Base-by-base conservation (phyloP, 2,797 vertebrate genomes). In the Clangula hyemalis region DNA sequence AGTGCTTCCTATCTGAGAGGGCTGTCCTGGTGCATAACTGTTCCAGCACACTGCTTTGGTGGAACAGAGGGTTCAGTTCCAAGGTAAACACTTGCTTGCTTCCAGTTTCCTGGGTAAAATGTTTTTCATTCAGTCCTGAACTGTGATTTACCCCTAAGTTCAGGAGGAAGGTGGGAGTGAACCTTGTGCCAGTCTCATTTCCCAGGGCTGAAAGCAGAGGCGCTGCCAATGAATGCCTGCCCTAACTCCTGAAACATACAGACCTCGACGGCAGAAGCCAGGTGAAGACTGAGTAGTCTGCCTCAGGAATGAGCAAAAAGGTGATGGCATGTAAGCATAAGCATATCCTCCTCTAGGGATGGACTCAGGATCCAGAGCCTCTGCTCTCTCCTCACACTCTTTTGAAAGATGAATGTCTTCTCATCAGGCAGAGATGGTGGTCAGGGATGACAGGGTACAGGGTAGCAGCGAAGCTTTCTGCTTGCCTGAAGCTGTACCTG, bases 71-170 rank as follows among this genome's bases (percentile, higher is more conserved):
- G 9, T 93, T 92, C 76, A 83, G 25, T 39, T 80, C 79, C 70
- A 56, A 6, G 41, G 45, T 85, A 80, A 92, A 85, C 39, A 60
- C 41, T 64, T 92, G 53, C 47, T 83, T 34, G 51, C 57, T 85
- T 92, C 34, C 30, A 57, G 36, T 91, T 93, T 92, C 54, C 82
- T 65, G 62, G n/a, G n/a, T 58, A 80, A 74, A 90, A 71, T 57
- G 6, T 43, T 47, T 85, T 92, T 69, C 21, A 39, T 89, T 85
- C 49, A 77, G 14, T 70, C 47, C 65, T 74, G 49, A 76, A 79
- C 45, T 77, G 72, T 39, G 71, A 4, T 80, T 91, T 82, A 62
- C 28, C n/a, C n/a, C 17, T n/a, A 82, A 78, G 13, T 41, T 85
- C 38, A 54, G 14, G 51, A 71, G 19, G 21, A 85, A 74, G 8